A percentile compares a stretch with the other conserved stretches of the same genome.
Evolutionary conservation across 2,888 invertebrate species (phyloP).

Genomic region (Drosophila austrosaltans): DNA sequence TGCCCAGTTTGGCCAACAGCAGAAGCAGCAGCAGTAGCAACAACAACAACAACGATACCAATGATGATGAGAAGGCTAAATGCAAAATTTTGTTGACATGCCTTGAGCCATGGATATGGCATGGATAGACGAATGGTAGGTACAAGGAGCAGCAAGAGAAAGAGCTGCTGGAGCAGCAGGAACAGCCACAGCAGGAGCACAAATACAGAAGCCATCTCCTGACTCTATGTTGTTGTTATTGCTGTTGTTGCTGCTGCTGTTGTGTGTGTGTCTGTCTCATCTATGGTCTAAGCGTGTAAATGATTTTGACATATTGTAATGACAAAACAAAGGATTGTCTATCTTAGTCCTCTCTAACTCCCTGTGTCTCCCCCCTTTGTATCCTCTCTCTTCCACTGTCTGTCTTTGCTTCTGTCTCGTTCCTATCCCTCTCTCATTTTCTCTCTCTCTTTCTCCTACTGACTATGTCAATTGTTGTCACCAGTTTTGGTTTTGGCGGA

Average conservation of each 20-base stretch:
- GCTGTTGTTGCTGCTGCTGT: neutral
- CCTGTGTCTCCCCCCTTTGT: neutral
- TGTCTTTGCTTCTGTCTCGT: neutral
- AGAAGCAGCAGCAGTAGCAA: slow-evolving; percentile 1
- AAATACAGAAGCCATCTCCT: neutral
- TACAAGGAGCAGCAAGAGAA: neutral
- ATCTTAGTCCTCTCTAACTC: neutral
- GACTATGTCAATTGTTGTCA: slow-evolving; percentile 52
- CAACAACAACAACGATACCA: slow-evolving; percentile 9
- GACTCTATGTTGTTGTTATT: neutral
- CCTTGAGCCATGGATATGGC: slow-evolving; percentile 50
- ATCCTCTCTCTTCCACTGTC: no score
- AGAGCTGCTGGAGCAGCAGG: slow-evolving; percentile 14
- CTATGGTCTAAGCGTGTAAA: slow-evolving; percentile 39
- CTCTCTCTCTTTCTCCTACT: neutral
- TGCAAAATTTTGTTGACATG: slow-evolving; percentile 65
- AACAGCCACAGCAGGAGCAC: neutral
- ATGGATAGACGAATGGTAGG: slow-evolving; percentile 38
- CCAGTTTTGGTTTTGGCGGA: slow-evolving; percentile 48
- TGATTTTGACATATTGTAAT: slow-evolving; percentile 70
- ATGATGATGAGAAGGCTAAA: slow-evolving; percentile 39
- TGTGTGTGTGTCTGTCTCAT: slow-evolving; percentile 1
- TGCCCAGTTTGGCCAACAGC: slow-evolving; percentile 51
- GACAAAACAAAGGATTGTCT: slow-evolving; percentile 57
- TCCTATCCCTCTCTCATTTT: neutral